Conservation (phyloP, 2,797 vertebrate genomes). For the Pristis pectinata region DNA sequence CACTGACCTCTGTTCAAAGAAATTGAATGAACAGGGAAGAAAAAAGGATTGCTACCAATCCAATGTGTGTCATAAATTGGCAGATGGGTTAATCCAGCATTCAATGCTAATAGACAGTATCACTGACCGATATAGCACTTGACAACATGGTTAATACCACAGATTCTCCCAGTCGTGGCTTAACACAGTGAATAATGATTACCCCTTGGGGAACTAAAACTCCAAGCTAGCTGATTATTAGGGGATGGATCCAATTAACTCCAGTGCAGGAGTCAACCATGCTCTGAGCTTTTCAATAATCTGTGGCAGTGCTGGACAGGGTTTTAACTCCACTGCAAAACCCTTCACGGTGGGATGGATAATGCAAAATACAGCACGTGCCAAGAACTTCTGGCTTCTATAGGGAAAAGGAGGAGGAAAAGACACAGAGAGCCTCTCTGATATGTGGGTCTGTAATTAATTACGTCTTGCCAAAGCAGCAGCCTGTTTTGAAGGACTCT, state of each 20-base stretch:
- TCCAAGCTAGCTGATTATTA: conserved; percentile 21
- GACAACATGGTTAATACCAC: background rate
- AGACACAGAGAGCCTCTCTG: background rate
- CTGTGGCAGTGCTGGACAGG: background rate
- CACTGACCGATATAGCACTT: background rate
- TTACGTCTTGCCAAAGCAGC: background rate
- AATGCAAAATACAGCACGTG: background rate
- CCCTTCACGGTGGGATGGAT: background rate
- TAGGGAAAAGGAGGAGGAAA: background rate
- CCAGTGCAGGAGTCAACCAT: background rate
- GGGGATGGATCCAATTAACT: conserved; percentile 13
- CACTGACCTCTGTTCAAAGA: background rate
- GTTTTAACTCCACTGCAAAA: background rate
- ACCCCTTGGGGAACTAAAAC: background rate
- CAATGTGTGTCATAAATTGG: background rate
- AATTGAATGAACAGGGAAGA: background rate
- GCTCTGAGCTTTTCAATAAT: background rate
- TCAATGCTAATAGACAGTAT: background rate
- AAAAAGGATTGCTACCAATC: background rate
- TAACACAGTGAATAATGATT: background rate
- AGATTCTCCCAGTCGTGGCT: background rate
- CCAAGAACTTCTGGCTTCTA: background rate
- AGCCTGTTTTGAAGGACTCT: background rate
- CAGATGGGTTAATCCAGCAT: background rate
- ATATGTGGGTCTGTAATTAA: background rate